Conservation (phyloP, 2,888 invertebrate species). For the Portevinia maculata region DNA sequence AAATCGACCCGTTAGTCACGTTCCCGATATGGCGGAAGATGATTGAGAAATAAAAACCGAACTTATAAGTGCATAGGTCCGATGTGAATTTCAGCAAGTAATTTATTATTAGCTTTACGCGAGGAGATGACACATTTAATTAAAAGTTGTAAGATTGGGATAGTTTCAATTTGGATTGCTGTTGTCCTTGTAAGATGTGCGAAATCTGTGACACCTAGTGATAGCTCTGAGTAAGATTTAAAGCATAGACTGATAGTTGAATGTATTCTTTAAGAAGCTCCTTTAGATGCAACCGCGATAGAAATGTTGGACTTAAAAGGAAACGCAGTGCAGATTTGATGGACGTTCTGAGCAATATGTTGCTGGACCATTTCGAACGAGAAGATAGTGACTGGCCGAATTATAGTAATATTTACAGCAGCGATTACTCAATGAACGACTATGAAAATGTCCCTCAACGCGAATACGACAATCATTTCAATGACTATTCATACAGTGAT, state of each 20-base stretch:
- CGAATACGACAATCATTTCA: neutral
- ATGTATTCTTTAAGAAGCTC: neutral
- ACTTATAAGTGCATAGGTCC: slow-evolving; percentile 45
- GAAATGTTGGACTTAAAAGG: neutral
- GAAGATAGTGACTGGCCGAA: neutral
- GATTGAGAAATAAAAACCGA: slow-evolving; percentile 22
- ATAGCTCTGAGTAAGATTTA: slow-evolving; percentile 27
- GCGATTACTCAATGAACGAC: neutral
- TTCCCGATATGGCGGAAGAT: slow-evolving; percentile 42
- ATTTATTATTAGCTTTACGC: neutral
- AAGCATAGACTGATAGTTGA: neutral
- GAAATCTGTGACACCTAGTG: slow-evolving; percentile 10
- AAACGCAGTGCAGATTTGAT: slow-evolving; percentile 33
- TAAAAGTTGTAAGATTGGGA: slow-evolving; percentile 4
- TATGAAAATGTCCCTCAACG: neutral
- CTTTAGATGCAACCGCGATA: neutral
- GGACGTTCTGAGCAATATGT: slow-evolving; percentile 39
- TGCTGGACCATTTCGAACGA: slow-evolving; percentile 4
- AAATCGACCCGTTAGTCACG: slow-evolving; percentile 40
- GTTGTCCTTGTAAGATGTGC: slow-evolving; percentile 9
- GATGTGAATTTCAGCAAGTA: slow-evolving; percentile 19
- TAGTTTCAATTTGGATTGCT: slow-evolving; percentile 15
- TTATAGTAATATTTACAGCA: neutral
- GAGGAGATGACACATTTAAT: slow-evolving; percentile 28
- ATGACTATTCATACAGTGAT: too few relatives aligned